Base-by-base conservation (phyloP, 2,888 invertebrate genomes). In the Drosophila pullipes region DNA sequence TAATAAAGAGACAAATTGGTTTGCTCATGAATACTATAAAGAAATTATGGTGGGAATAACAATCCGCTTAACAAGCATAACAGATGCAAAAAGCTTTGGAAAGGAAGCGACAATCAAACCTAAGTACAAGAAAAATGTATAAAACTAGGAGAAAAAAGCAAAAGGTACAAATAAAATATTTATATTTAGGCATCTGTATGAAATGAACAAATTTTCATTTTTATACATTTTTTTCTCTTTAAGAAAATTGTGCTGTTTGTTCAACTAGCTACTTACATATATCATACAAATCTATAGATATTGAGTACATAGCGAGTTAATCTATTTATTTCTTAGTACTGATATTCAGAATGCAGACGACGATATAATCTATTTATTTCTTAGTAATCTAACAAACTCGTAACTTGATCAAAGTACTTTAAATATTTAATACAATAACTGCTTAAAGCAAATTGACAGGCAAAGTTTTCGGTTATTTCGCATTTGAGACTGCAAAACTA, bases 371-470 rank as follows among this genome's bases (percentile, higher is more conserved):
- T 28, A 69, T 73, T 78, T 61, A 59, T 39, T 58, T 50, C 18
- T 65, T 64, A 16, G 64, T 62, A 47, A 65, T 73, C 64, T 52
- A 63, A 37, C 47, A 76, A 76, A 76, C 58, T 49, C 25, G 44
- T 39, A n/a, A 74, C 63, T 79, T 66, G 6, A 55, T 50, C 33
- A 53, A 64, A 74, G 44, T 74, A 47, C 70, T 71, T 80, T 65
- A 79, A 80, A 78, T 68, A 70, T 80, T 80, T 70, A 70, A 67
- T 50, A 58, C 67, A 71, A 80, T 76, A 80, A 68, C 80, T 72
- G 81, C 71, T 72, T 72, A 53, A 76, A 76, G 69, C 66, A 71
- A 80, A 68, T 76, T 76, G 76, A 53, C 76, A 59, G 76, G 30
- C 57, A 80, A 78, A 76, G 61, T 71, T 80, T 78, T 75, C 37